Percentiles rank a stretch among this genome's conserved stretches.
phyloP scores from a whole-genome alignment of 2,888 invertebrate species.

The Blomia tropicalis region DNA sequence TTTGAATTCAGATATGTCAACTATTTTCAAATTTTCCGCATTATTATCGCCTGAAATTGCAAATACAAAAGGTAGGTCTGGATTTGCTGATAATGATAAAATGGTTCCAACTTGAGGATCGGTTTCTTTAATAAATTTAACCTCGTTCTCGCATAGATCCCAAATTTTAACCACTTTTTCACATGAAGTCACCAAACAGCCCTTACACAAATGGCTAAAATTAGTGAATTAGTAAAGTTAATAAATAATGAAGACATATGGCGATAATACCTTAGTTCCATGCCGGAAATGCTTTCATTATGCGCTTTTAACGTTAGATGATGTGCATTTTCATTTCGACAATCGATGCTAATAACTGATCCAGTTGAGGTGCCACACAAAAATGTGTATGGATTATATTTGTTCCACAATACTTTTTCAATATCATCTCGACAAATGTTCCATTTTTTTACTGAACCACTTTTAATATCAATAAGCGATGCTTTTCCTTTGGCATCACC shows the following conservation, averaged over 20 bases:
- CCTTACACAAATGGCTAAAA: constrained; percentile 53
- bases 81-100: constrained; percentile 45
- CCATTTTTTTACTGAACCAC: constrained; percentile 38
- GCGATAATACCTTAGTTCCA: constrained; percentile 14
- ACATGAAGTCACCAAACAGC: constrained; percentile 59
- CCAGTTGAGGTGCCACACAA: constrained; percentile 46
- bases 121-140: constrained; percentile 39
- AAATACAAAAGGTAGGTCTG: constrained; percentile 63
- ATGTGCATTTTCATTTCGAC: constrained; percentile 46
- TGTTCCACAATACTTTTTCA: constrained; percentile 71
- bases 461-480: constrained; percentile 19
- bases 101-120: constrained; percentile 26
- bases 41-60: constrained; percentile 71
- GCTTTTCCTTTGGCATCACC: constrained; percentile 57
- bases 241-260: not conserved
- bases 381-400: constrained; percentile 57
- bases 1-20: constrained; percentile 41
- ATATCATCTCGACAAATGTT: constrained; percentile 67
- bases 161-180: constrained; percentile 72
- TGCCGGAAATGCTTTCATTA: constrained; percentile 63
- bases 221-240: constrained; percentile 40
- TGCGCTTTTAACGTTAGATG: constrained; percentile 62
- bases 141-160: constrained; percentile 44
- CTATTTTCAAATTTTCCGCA: constrained; percentile 52
- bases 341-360: constrained; percentile 55